These are phyloP conservation scores for Desmophyllum pertusum DNA, from an alignment of 92 coral and sea anemone species.

Conservation along the genomic window DNA sequence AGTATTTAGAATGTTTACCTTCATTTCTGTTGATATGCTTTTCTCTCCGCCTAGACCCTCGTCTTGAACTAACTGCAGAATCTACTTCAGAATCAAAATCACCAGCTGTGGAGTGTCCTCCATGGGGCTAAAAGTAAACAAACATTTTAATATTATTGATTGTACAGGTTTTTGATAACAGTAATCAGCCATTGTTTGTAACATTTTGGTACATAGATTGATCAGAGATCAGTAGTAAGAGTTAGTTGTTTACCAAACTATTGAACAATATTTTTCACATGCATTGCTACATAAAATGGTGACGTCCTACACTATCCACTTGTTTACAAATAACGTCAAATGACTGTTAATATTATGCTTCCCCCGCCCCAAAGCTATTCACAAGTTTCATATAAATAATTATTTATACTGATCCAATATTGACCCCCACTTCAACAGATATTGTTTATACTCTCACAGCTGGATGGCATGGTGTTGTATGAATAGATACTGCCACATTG, in stretches of 20 bases:
- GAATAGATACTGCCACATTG: neutral
- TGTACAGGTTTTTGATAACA: neutral
- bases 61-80: slow-evolving; percentile 81
- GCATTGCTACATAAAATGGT: neutral
- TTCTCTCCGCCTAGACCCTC: slow-evolving; percentile 81
- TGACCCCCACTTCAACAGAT: neutral
- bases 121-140: slow-evolving; percentile 69
- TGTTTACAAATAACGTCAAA: neutral
- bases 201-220: too few relatives aligned
- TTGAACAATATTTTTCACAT: too few relatives aligned
- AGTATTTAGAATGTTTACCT: slow-evolving; percentile 47
- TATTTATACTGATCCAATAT: neutral
- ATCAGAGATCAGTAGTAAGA: neutral
- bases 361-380: neutral
- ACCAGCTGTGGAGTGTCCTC: slow-evolving; percentile 89
- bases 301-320: neutral
- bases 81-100: slow-evolving; percentile 94
- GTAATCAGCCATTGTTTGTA: neutral
- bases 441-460: neutral
- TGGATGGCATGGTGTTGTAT: neutral
- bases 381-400: too few relatives aligned
- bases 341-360: too few relatives aligned
- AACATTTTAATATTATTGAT: neutral
- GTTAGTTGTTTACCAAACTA: neutral
- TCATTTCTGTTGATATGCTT: slow-evolving; percentile 83